Evolutionary conservation across 1,140 invertebrate species (phyloP).

Genomic region (Anastrepha ludens): DNA sequence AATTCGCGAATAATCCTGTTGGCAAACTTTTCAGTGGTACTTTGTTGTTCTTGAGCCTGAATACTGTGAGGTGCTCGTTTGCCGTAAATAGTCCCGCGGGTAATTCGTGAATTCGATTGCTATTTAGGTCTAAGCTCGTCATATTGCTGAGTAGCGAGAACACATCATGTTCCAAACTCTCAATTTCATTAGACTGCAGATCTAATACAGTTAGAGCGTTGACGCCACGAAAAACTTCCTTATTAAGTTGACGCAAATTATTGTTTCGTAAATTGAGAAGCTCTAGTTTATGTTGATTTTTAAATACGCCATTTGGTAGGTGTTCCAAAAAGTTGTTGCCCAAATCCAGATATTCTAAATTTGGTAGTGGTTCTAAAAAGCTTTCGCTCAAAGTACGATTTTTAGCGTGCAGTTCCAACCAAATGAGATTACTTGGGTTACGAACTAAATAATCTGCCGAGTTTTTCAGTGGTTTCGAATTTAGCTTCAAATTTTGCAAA

Average conservation of each 20-base stretch:
- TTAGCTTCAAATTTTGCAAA: constrained; percentile 64
- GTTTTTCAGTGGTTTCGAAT: constrained; percentile 66
- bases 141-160: constrained; percentile 78
- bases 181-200: constrained; percentile 79
- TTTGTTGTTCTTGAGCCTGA: constrained; percentile 77
- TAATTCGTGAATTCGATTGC: constrained; percentile 79
- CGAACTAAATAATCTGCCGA: constrained; percentile 78
- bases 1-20: constrained; percentile 76
- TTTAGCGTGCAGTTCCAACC: constrained; percentile 79
- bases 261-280: constrained; percentile 80
- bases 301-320: constrained; percentile 78
- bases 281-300: constrained; percentile 77
- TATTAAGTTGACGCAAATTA: constrained; percentile 77
- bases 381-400: constrained; percentile 77
- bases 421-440: constrained; percentile 77
- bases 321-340: constrained; percentile 78
- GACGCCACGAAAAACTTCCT: constrained; percentile 78
- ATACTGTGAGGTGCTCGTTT: constrained; percentile 75
- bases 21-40: constrained; percentile 77
- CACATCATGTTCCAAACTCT: constrained; percentile 76
- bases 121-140: constrained; percentile 77
- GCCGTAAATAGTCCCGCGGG: constrained; percentile 78
- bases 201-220: constrained; percentile 78
- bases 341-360: constrained; percentile 78
- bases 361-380: constrained; percentile 76